A percentile compares a stretch with the other conserved stretches of the same genome.
These are phyloP conservation scores for Pollimyrus isidori DNA, from an alignment of 2,113 vertebrate species.

Conservation along the genomic window DNA sequence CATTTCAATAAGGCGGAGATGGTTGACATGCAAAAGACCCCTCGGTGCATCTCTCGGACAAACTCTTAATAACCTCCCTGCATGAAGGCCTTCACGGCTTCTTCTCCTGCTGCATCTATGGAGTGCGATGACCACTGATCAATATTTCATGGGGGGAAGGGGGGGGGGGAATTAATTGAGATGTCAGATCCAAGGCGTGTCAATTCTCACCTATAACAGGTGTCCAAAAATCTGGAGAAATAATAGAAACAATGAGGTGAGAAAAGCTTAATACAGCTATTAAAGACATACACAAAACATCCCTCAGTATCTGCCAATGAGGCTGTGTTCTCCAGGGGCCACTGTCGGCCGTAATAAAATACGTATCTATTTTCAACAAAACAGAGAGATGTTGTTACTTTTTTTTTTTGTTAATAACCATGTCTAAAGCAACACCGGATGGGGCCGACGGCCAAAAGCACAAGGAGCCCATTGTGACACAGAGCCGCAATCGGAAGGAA, in stretches of 20 bases:
- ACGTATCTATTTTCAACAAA: neutral
- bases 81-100: neutral
- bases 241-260: neutral
- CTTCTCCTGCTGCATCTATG: neutral
- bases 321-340: neutral
- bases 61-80: neutral
- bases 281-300: neutral
- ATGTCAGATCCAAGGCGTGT: neutral
- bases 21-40: slow-evolving; percentile 6
- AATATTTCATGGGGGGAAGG: neutral
- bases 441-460: neutral
- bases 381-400: neutral
- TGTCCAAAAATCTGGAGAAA: neutral
- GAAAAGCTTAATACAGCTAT: neutral
- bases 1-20: slow-evolving; percentile 11
- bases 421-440: neutral
- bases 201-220: neutral
- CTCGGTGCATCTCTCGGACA: neutral
- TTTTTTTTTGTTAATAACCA: neutral
- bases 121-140: neutral
- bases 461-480: neutral
- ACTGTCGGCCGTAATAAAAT: neutral
- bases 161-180: neutral
- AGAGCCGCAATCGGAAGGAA: neutral
- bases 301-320: neutral